Evolutionary conservation across 2,888 invertebrate genomes (phyloP), one percentile per base, ranked within the genome.

Genomic region (Leptinotarsa haldemani): DNA sequence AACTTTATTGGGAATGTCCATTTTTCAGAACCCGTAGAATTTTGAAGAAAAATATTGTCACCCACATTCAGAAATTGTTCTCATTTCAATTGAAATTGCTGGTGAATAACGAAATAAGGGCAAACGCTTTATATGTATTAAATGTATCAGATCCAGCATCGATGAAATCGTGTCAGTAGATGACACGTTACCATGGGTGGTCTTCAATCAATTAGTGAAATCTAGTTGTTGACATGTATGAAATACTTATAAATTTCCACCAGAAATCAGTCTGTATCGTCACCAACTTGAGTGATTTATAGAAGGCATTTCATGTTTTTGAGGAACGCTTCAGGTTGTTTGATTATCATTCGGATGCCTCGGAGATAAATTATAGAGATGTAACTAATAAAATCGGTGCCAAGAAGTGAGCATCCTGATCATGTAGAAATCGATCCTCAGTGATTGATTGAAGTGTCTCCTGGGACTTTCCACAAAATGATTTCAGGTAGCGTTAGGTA

Each of bases 161-260:
- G 4, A 22, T 4, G 15, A 13, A 56, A 20, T 20, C 20, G 22
- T n/a, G 52, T 16, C n/a, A 4, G 18, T 12, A 18, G 52, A 18
- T 52, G 52, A 52, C 18, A 13, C 2, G 52, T 52, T 52, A 40
- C 40, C 9, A 40, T 40, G 52, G 18, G 16, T 52, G 56, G 56
- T 56, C 56, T 56, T 56, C 22, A 56, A 56, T 56, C 56, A 56
- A 56, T 22, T 56, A 56, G 56, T 20, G 56, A 22, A 56, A 56
- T 13, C 56, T 22, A 22, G 4, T 22, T 56, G 22, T 20, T 56
- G 56, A 56, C 56, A 56, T 22, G 1, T 13, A 4, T 13, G 22
- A 15, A 13, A 56, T 25, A 56, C 20, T 56, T 56, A 56, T 20
- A 25, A 20, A 52, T 56, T 25, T 56, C 4, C 22, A 56, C 22